Evolutionary conservation across 2,888 invertebrate species (phyloP), one percentile per base, ranked within the genome.

Genomic region (Pyrocoelia pectoralis): DNA sequence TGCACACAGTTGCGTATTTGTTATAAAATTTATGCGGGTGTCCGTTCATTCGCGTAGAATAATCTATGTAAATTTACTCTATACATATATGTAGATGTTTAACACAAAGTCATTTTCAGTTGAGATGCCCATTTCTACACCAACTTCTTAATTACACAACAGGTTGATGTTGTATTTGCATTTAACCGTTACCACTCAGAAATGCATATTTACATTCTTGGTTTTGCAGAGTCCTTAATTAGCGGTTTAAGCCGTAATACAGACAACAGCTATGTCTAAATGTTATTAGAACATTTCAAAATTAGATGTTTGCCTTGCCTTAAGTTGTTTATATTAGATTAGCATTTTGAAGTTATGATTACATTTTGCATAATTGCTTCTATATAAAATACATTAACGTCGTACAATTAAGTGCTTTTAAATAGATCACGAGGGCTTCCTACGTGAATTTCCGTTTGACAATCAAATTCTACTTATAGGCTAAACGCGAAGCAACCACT

Each of bases 361-460:
- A 15, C 50, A 57, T 40, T 57, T 57, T 57, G 18, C 56, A 56
- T 56, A 56, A 56, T 56, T 56, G 24, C 33, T 50, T 19, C 49
- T 50, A 40, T 40, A 50, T 49, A 33, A 57, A 57, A 57, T 51
- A 19, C 57, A 57, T 56, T 56, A 29, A 55, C 41, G 46, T 28
- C 9, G 41, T 28, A 55, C 10, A 43, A 15, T 55, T 10, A 28
- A 41, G 28, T 46, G 50, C 28, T 50, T 24, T 17, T 52, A 33
- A 52, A 33, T 38, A 38, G 18, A 29, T 52, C 18, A 33, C 38
- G 33, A 38, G 52, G 38, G 18, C 10, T 18, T 24, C 24, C 4
- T 24, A 24, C 24, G 8, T 24, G 24, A 5, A 8, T 24, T 24
- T 24, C 24, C 24, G 24, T 24, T 24, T n/a, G n/a, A n/a, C n/a